Evolutionary conservation across 2,888 invertebrate genomes (phyloP).

Genomic region (Erebia epiphron): DNA sequence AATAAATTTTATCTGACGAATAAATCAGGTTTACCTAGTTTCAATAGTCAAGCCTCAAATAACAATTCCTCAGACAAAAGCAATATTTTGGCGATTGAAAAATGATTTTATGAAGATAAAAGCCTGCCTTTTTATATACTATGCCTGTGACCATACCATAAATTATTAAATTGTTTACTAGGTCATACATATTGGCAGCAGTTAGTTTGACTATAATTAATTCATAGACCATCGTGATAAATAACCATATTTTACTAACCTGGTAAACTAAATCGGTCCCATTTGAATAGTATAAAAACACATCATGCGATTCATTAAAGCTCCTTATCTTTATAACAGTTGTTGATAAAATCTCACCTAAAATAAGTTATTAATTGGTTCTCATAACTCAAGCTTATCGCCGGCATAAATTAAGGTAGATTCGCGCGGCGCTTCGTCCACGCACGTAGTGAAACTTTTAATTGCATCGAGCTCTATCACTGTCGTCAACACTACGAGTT

Average conservation of each 20-base stretch:
- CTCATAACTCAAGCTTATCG: conserved; percentile 77
- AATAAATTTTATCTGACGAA: no score
- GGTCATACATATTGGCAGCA: no score
- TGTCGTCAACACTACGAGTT: conserved; percentile 73
- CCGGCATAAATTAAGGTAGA: conserved; percentile 78
- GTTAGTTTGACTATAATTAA: no score
- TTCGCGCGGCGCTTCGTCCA: conserved; percentile 70
- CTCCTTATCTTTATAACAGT: conserved; percentile 19
- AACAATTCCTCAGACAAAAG: no score
- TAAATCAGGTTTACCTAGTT: no score
- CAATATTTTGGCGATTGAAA: no score
- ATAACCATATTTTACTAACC: not conserved
- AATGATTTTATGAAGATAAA: no score
- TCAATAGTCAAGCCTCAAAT: no score
- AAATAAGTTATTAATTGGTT: conserved; percentile 80
- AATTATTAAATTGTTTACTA: no score
- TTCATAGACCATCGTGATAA: not conserved
- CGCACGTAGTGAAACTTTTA: conserved; percentile 82
- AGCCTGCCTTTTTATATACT: no score
- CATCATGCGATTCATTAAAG: conserved; percentile 12
- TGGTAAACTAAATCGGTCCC: not conserved
- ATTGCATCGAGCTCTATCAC: conserved; percentile 81
- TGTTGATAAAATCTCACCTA: conserved; percentile 62
- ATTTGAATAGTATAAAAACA: not conserved
- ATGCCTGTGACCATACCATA: no score